These are phyloP conservation scores for Pachyrhynchus sulphureomaculatus DNA, from an alignment of 1,140 invertebrate species.

Conservation along the genomic window DNA sequence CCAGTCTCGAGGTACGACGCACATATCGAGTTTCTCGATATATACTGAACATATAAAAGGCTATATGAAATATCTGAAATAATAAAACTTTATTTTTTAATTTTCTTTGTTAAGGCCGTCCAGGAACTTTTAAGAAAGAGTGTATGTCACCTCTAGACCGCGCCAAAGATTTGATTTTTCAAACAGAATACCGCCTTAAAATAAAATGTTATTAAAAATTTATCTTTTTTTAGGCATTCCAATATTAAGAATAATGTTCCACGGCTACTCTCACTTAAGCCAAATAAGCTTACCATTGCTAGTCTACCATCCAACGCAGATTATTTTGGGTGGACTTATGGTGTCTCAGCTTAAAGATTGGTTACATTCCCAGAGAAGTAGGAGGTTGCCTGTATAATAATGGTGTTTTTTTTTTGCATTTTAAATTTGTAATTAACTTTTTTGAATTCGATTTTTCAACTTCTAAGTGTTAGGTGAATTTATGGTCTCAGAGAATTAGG, in stretches of 20 bases:
- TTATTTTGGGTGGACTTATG: slow-evolving; percentile 59
- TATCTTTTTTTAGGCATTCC: slow-evolving; percentile 56
- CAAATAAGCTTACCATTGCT: slow-evolving; percentile 59
- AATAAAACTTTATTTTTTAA: too few species aligned
- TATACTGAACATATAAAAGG: too few species aligned
- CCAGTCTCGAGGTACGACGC: too few species aligned
- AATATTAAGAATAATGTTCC: slow-evolving; percentile 60
- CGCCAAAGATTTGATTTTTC: too few species aligned
- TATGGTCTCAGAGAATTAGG: not conserved
- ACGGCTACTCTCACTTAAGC: slow-evolving; percentile 57
- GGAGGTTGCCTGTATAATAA: too few species aligned
- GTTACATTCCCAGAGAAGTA: slow-evolving; percentile 42
- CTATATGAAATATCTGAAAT: too few species aligned
- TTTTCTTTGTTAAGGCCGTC: too few species aligned
- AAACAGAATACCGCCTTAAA: slow-evolving; percentile 1
- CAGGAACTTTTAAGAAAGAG: too few species aligned
- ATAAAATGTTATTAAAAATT: not conserved
- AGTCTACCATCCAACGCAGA: slow-evolving; percentile 62
- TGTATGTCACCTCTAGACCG: too few species aligned
- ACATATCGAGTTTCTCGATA: too few species aligned
- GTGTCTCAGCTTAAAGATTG: slow-evolving; percentile 54
- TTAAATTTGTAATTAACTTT: not conserved
- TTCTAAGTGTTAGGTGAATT: too few species aligned
- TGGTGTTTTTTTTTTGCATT: not conserved
- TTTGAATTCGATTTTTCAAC: not conserved